A percentile compares a stretch with the other conserved stretches of the same genome.
These are phyloP conservation scores for Nomada goodeniana DNA, from an alignment of 2,888 invertebrate species.

Conservation along the genomic window DNA sequence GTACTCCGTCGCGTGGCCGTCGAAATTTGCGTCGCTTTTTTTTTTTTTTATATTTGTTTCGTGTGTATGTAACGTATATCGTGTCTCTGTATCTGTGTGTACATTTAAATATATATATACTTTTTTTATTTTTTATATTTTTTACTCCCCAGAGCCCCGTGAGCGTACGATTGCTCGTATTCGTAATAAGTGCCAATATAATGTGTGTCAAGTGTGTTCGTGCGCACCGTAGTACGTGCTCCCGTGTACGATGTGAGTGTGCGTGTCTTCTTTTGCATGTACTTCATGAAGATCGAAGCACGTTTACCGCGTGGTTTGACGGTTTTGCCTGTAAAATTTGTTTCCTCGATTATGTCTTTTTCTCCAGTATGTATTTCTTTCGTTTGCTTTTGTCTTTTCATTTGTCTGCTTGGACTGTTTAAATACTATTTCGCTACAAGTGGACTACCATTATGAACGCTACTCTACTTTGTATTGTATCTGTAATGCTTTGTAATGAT, in stretches of 20 bases:
- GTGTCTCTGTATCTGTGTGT: slow-evolving; percentile 19
- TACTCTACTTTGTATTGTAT: slow-evolving; percentile 81
- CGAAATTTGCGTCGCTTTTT: slow-evolving; percentile 46
- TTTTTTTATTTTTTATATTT: not conserved
- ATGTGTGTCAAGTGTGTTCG: slow-evolving; percentile 14
- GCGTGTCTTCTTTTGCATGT: slow-evolving; percentile 54
- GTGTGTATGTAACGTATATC: slow-evolving; percentile 7
- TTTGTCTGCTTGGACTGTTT: slow-evolving; percentile 68
- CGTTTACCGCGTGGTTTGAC: slow-evolving; percentile 59
- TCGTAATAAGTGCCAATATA: slow-evolving; percentile 43
- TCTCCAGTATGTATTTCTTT: slow-evolving; percentile 57
- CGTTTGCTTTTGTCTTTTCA: slow-evolving; percentile 27
- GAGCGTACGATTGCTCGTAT: slow-evolving; percentile 26
- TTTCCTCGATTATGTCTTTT: slow-evolving; percentile 67
- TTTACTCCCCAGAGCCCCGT: not conserved
- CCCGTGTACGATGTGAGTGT: slow-evolving; percentile 17
- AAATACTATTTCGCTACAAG: slow-evolving; percentile 83
- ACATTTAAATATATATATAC: slow-evolving; percentile 34
- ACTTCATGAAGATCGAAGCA: slow-evolving; percentile 65
- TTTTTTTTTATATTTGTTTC: slow-evolving; percentile 6
- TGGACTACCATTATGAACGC: slow-evolving; percentile 83
- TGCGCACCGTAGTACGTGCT: slow-evolving; percentile 15
- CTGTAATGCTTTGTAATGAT: slow-evolving; percentile 79
- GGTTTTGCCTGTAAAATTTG: slow-evolving; percentile 66
- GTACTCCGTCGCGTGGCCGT: slow-evolving; percentile 28